These are phyloP conservation scores for Papilio helenus DNA, from an alignment of 1,140 invertebrate genomes.

Conservation along the genomic window DNA sequence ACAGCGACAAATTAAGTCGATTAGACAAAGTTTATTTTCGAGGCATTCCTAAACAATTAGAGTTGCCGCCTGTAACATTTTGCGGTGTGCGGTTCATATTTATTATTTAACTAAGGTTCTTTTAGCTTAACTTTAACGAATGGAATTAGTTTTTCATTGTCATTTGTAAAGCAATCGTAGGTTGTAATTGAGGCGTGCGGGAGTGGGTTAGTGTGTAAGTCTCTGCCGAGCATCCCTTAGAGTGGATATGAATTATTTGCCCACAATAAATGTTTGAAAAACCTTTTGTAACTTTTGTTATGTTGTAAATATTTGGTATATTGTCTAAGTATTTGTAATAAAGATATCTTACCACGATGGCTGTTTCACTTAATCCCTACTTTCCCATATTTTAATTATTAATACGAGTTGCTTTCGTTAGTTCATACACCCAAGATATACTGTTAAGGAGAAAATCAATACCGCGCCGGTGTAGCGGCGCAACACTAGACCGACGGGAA, in stretches of 20 bases:
- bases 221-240: conserved; percentile 29
- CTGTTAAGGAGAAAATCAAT: no score
- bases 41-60: conserved; percentile 61
- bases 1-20: not conserved
- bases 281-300: conserved; percentile 69
- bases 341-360: conserved; percentile 68
- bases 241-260: conserved; percentile 34
- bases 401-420: no score
- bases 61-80: conserved; percentile 53
- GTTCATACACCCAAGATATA: no score
- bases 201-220: conserved; percentile 33
- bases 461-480: no score
- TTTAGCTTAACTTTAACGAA: conserved; percentile 53
- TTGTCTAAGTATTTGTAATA: conserved; percentile 72
- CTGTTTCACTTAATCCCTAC: conserved; percentile 58
- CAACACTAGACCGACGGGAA: no score
- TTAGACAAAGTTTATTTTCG: conserved; percentile 34
- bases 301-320: conserved; percentile 72
- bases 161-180: conserved; percentile 42
- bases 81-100: conserved; percentile 64
- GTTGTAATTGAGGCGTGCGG: conserved; percentile 5
- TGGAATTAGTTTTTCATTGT: conserved; percentile 48
- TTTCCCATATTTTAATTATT: not conserved
- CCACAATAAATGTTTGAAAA: conserved; percentile 42
- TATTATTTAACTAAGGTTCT: conserved; percentile 66